These are phyloP conservation scores for Hemistola chrysoprasaria DNA, from an alignment of 2,888 invertebrate genomes.

Conservation along the genomic window DNA sequence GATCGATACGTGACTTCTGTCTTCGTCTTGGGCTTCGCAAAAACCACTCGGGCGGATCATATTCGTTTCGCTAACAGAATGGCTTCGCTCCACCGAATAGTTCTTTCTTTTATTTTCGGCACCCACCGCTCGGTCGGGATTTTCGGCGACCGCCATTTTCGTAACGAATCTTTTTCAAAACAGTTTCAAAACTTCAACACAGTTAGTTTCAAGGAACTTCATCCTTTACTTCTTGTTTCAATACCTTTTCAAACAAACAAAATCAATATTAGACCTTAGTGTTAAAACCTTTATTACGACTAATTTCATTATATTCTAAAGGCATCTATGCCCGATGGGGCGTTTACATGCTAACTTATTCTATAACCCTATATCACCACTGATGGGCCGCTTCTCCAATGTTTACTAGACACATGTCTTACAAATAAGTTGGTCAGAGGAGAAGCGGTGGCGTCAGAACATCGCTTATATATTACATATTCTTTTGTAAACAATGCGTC, in stretches of 20 bases:
- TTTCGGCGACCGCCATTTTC: conserved; percentile 70
- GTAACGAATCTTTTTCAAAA: conserved; percentile 70
- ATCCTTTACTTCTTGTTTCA: conserved; percentile 92
- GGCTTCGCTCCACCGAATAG: conserved; percentile 55
- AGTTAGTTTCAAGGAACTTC: conserved; percentile 84
- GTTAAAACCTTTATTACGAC: conserved; percentile 75
- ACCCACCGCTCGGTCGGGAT: conserved; percentile 52
- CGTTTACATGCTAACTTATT: conserved; percentile 68
- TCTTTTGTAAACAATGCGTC: conserved; percentile 32
- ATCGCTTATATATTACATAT: conserved; percentile 32
- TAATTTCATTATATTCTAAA: conserved; percentile 71
- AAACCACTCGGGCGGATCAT: conserved; percentile 66
- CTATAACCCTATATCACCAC: conserved; percentile 59
- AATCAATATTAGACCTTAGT: conserved; percentile 85
- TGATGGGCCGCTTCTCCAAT: conserved; percentile 21
- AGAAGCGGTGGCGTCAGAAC: conserved; percentile 27
- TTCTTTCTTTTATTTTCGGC: conserved; percentile 57
- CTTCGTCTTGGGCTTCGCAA: conserved; percentile 62
- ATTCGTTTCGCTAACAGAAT: conserved; percentile 61
- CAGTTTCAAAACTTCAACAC: conserved; percentile 81
- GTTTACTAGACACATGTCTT: conserved; percentile 12
- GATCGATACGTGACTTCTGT: conserved; percentile 64
- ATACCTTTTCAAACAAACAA: conserved; percentile 92
- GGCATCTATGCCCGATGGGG: conserved; percentile 58
- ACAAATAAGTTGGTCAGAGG: neutral